Base-by-base conservation (phyloP, 2,888 invertebrate genomes). In the Drosophila borealis region DNA sequence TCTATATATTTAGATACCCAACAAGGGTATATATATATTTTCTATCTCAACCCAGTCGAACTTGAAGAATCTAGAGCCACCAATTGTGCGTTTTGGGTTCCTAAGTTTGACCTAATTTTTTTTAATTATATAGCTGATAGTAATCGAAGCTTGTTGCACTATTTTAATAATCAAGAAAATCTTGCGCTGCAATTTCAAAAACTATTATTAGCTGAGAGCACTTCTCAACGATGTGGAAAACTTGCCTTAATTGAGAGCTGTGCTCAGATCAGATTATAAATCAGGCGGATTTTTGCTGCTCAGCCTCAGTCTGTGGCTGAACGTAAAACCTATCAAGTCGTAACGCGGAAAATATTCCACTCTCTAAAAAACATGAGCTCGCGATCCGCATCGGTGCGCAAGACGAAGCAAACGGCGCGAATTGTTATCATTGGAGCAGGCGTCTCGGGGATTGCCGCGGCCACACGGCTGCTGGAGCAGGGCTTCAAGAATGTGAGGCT, bases 401-500 rank as follows among this genome's bases (percentile, higher is more conserved):
- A 61, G 44, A 62, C 69, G 2, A 87, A 81, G 59, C 70, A 80
- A 64, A 88, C 83, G 0, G 80, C 90, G 4, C 89, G 89, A 37
- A 83, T 93, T 53, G 88, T 92, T 0, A 72, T 93, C 14, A 81
- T 93, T 36, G 93, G 93, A 14, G 91, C 93, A 1, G 93, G 93
- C 0, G 76, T 89, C 0, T 77, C 93, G 0, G 93, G 92, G n/a
- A 90, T 93, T 49, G 92, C 93, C 0, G 91, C 93, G 0, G 92
- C 91, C 3, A 91, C 91, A 0, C 89, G 89, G 29, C 82, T 94
- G 2, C 54, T 92, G 8, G 90, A 92, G 48, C 81, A 87, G 19
- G 93, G 93, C 11, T 91, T 93, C 55, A 80, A 81, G 29, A 90
- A 94, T 78, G 93, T 95, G 1, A 71, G 93, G 25, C 92, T 95